Base-by-base conservation (phyloP, 2,888 invertebrate species). In the Latrodectus hesperus region DNA sequence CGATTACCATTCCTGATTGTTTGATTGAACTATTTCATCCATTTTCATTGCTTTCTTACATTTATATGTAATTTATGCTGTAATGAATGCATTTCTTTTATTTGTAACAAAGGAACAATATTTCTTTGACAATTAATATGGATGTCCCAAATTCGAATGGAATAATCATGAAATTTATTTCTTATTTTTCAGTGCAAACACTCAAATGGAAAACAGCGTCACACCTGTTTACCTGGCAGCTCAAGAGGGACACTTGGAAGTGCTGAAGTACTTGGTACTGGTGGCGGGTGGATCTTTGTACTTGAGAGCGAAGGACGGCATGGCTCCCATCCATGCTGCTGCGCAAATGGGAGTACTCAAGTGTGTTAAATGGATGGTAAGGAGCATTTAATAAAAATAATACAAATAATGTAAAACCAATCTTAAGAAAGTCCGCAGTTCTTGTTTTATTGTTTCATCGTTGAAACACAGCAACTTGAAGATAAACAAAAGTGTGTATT, bases 161-260 rank as follows among this genome's bases (percentile, higher is more conserved):
- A 38, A 38, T 38, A 38, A 6, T 38, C 38, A 38, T 1, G 38
- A 12, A 26, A 16, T 22, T 72, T 14, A 11, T n/a, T 52, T 68
- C 17, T 79, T 74, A 65, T 53, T 14, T 73, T 94, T 75, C 94
- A 96, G 96, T 93, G 96, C 97, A 90, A 97, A 97, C 93, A 95
- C 96, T 91, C 96, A 96, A 92, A 96, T 97, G 96, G 96, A 96
- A 93, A 97, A 96, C 93, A 97, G 97, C 92, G 96, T 96, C 90
- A 97, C 97, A 60, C 96, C 97, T 72, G 96, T 96, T 60, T 97
- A 97, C 93, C 93, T 97, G 91, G 97, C 97, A 14, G 96, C 97
- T 71, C 97, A 97, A 93, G 96, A 96, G 91, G 97, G 97, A 1
- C 96, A 97, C 92, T 93, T 96, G 91, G 96, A 96, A 73, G 96